phyloP scores from a whole-genome alignment of 2,888 invertebrate species.

The Amphimallon solstitiale region DNA sequence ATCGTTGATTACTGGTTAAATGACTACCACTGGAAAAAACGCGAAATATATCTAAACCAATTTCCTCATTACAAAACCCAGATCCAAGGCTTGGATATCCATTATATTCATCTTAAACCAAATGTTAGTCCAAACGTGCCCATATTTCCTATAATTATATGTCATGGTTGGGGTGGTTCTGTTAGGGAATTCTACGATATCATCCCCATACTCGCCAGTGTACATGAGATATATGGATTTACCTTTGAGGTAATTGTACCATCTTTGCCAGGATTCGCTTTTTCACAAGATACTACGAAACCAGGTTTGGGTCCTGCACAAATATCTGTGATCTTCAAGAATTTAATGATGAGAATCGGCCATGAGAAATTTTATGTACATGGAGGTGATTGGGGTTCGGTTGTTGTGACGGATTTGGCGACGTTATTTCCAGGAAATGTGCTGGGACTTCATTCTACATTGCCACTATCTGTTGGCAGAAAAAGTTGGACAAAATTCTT shows the following conservation, averaged over 20 bases:
- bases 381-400: slow-evolving; percentile 86
- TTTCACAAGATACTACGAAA: slow-evolving; percentile 67
- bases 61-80: slow-evolving; percentile 76
- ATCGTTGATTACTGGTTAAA: slow-evolving; percentile 81
- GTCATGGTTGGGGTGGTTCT: slow-evolving; percentile 95
- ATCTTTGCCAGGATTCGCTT: slow-evolving; percentile 67
- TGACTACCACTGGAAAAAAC: slow-evolving; percentile 74
- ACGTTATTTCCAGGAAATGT: slow-evolving; percentile 71
- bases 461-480: slow-evolving; percentile 63
- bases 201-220: slow-evolving; percentile 72
- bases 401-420: slow-evolving; percentile 71
- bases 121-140: slow-evolving; percentile 50
- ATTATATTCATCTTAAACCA: slow-evolving; percentile 67
- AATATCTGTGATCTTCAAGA: slow-evolving; percentile 70
- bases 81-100: slow-evolving; percentile 77
- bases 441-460: slow-evolving; percentile 70
- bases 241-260: slow-evolving; percentile 74
- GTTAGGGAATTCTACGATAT: slow-evolving; percentile 83
- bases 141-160: slow-evolving; percentile 73
- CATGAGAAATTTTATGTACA: slow-evolving; percentile 75
- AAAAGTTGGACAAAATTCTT: slow-evolving; percentile 49
- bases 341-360: slow-evolving; percentile 78
- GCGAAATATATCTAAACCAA: slow-evolving; percentile 71
- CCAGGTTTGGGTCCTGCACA: slow-evolving; percentile 72
- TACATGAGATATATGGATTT: slow-evolving; percentile 66